Conservation (phyloP, 2,797 vertebrate genomes). For the Myotis pilosus region DNA sequence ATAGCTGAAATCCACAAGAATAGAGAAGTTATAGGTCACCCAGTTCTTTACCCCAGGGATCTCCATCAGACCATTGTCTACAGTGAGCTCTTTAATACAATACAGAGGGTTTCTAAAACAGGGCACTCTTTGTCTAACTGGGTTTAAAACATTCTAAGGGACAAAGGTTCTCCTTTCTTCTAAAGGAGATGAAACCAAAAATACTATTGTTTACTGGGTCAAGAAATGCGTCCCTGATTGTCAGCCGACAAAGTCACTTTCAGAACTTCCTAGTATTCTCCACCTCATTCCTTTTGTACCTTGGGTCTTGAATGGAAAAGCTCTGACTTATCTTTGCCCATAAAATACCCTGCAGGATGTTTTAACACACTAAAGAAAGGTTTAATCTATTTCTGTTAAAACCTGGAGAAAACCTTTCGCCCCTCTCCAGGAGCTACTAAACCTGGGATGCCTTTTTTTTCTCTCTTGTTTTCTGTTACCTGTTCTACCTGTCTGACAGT, state of each 20-base stretch:
- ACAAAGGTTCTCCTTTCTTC: conserved; percentile 67
- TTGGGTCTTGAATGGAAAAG: conserved; percentile 50
- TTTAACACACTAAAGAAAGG: conserved; percentile 46
- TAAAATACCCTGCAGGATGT: conserved; percentile 56
- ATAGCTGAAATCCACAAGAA: conserved; percentile 60
- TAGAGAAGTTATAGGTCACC: conserved; percentile 66
- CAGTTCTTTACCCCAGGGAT: conserved; percentile 54
- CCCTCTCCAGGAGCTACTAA: not conserved
- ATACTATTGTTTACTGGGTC: conserved; percentile 68
- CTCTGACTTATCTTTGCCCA: conserved; percentile 45
- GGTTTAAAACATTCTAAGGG: conserved; percentile 57
- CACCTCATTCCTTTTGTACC: conserved; percentile 16
- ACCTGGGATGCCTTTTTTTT: not conserved
- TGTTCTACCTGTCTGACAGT: not conserved
- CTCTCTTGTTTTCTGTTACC: not conserved
- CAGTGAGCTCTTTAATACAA: conserved; percentile 45
- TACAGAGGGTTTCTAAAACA: conserved; percentile 59
- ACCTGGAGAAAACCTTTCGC: not conserved
- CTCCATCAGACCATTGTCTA: conserved; percentile 43
- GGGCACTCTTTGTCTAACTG: conserved; percentile 60
- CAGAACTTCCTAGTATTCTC: conserved; percentile 21
- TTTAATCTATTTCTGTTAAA: conserved; percentile 67
- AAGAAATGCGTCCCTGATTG: conserved; percentile 51
- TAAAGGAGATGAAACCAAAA: conserved; percentile 53
- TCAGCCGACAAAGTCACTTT: conserved; percentile 45